Percentiles rank a stretch among this genome's conserved stretches.
Conservation (phyloP, 1,140 invertebrate species). For the Plectrocnemia conspersa region DNA sequence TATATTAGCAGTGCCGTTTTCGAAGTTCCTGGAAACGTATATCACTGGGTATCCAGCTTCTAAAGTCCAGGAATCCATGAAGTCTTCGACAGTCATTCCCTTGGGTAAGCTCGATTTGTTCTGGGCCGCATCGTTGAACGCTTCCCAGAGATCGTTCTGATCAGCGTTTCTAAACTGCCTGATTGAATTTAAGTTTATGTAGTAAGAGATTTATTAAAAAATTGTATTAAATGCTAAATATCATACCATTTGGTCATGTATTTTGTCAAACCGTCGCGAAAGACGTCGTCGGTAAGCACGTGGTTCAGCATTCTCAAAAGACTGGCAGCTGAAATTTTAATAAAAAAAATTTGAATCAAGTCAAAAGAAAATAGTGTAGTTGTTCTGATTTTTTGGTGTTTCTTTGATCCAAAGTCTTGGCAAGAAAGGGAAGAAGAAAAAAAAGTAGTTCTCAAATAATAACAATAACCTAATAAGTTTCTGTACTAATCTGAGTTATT, state of each 20-base stretch:
- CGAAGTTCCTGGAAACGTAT: slow-evolving; percentile 53
- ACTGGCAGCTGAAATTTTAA: slow-evolving; percentile 53
- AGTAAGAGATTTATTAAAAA: neutral
- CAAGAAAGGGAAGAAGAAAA: no score
- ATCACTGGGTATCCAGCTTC: slow-evolving; percentile 82
- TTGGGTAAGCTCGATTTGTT: slow-evolving; percentile 44
- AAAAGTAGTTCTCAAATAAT: no score
- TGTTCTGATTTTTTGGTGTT: no score
- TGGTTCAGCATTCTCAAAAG: slow-evolving; percentile 78
- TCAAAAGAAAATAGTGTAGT: no score
- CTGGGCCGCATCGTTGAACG: slow-evolving; percentile 55
- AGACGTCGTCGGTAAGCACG: slow-evolving; percentile 64
- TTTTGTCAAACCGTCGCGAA: slow-evolving; percentile 60
- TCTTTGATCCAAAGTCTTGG: no score
- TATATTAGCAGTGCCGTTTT: slow-evolving; percentile 44
- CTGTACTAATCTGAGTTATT: no score
- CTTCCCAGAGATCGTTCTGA: slow-evolving; percentile 66
- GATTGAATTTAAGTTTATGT: slow-evolving; percentile 3
- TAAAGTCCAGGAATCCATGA: slow-evolving; percentile 80
- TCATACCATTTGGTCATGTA: slow-evolving; percentile 56
- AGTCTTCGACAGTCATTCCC: slow-evolving; percentile 55
- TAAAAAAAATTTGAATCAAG: no score
- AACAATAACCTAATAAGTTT: no score
- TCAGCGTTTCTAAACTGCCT: slow-evolving; percentile 63
- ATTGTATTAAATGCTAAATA: slow-evolving; percentile 13